Base-by-base conservation (phyloP, 1,140 invertebrate species). In the Camponotus floridanus region DNA sequence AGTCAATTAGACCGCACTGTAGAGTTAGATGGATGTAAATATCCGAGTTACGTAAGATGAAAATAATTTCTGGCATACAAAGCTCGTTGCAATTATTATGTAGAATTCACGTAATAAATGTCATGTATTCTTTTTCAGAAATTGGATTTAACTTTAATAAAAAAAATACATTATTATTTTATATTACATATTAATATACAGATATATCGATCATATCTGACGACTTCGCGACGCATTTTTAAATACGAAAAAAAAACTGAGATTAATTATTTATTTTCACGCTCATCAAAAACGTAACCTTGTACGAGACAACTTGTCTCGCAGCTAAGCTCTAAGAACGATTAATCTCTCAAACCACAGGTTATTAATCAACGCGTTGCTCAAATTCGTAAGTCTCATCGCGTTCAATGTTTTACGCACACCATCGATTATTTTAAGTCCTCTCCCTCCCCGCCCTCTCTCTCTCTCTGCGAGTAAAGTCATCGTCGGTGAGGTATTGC, bases 301-400 rank as follows among this genome's bases (percentile, higher is more conserved):
- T 31, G 48, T 15, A 33, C 68, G 15, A 21, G 13, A 68, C 26
- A 11, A 18, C 45, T 11, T 39, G 48, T 31, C 33, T 51, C 51
- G 42, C 21, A 51, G 0, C 33, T 26, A 80, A 15, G 7, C 48
- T 57, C 51, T 0, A 26, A 26, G 15, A 11, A 55, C n/a, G 8
- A 42, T 59, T 80, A 57, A 59, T 80, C 48, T 51, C 4, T 51
- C 8, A 57, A 57, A 13, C 13, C 31, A 9, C 2, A 51, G 4
- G 48, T 79, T 18, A 80, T 57, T 70, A 70, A 70, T 80, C 9
- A 76, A 76, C 15, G 13, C 26, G 36, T 76, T 15, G 7, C n/a
- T 70, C 18, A 78, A 55, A 11, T 68, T 79, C 13, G 13, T 21
- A 39, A 57, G 42, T 21, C 6, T 57, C 39, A 11, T 70, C 11